phyloP scores from a whole-genome alignment of 2,888 invertebrate genomes.

The Polyommatus icarus region DNA sequence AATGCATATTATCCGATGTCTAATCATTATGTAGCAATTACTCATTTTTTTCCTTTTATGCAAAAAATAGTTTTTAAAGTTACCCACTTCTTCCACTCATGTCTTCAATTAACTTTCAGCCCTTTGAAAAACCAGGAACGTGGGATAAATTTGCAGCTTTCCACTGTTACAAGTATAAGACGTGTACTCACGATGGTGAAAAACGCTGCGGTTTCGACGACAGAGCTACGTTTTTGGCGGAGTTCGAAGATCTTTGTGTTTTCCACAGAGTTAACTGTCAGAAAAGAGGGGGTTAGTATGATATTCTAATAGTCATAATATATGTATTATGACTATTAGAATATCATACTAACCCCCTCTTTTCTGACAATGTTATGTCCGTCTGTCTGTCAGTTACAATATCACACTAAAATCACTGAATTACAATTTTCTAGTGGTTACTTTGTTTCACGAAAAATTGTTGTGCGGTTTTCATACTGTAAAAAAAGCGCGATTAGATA shows the following conservation, averaged over 20 bases:
- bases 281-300: slow-evolving; percentile 49
- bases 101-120: slow-evolving; percentile 9
- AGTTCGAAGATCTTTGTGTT: slow-evolving; percentile 53
- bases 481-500: not conserved
- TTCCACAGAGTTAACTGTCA: slow-evolving; percentile 54
- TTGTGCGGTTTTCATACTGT: not conserved
- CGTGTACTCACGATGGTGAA: slow-evolving; percentile 44
- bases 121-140: slow-evolving; percentile 34
- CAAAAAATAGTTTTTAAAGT: too few species aligned
- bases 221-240: slow-evolving; percentile 42
- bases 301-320: too few species aligned
- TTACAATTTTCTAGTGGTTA: too few species aligned
- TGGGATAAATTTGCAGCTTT: slow-evolving; percentile 43
- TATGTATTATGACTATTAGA: too few species aligned
- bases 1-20: too few species aligned
- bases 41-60: too few species aligned
- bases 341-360: too few species aligned
- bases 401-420: too few species aligned
- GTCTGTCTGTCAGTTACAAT: too few species aligned
- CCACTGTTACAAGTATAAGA: slow-evolving; percentile 46
- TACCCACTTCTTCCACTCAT: not conserved
- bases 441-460: not conserved
- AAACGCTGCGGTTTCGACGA: slow-evolving; percentile 54
- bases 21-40: too few species aligned
- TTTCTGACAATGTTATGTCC: too few species aligned